Conservation (phyloP, 1,140 invertebrate species). For the Stenopsyche tienmushanensis region DNA sequence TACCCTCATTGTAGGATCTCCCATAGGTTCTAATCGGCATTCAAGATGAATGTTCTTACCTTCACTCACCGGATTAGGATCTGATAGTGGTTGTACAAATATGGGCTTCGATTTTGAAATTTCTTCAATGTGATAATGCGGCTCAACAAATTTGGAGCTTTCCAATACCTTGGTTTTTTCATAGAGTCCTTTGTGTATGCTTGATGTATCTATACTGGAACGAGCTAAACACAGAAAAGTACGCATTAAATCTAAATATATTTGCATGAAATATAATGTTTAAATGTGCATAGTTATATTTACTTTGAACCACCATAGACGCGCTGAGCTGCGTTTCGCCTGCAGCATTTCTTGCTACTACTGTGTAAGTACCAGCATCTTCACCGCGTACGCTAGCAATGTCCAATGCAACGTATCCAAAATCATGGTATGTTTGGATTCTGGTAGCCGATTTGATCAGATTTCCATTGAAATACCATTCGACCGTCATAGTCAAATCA, state of each 20-base stretch:
- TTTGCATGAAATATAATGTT: too few relatives aligned
- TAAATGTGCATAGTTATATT: too few relatives aligned
- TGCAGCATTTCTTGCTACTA: conserved; percentile 83
- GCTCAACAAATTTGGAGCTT: conserved; percentile 80
- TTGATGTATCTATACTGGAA: conserved; percentile 82
- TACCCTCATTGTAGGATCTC: conserved; percentile 92
- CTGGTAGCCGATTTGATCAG: conserved; percentile 79
- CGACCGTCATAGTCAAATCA: conserved; percentile 83
- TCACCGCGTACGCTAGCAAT: conserved; percentile 84
- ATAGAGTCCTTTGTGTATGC: conserved; percentile 79
- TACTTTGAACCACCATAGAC: conserved; percentile 85
- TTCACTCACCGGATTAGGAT: conserved; percentile 81
- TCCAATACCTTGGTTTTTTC: conserved; percentile 88
- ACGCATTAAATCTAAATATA: too few relatives aligned
- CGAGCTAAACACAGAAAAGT: conserved; percentile 63
- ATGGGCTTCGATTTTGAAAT: conserved; percentile 91
- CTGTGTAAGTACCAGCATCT: conserved; percentile 85
- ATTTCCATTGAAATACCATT: conserved; percentile 91
- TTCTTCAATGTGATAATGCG: conserved; percentile 88
- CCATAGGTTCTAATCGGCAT: conserved; percentile 88
- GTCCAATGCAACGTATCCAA: conserved; percentile 93
- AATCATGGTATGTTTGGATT: conserved; percentile 91
- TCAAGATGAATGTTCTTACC: conserved; percentile 90
- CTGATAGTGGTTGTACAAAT: conserved; percentile 81
- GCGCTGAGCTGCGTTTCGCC: conserved; percentile 82